Evolutionary conservation across 1,140 invertebrate species (phyloP).

Genomic region (Thaumatotibia leucotreta): DNA sequence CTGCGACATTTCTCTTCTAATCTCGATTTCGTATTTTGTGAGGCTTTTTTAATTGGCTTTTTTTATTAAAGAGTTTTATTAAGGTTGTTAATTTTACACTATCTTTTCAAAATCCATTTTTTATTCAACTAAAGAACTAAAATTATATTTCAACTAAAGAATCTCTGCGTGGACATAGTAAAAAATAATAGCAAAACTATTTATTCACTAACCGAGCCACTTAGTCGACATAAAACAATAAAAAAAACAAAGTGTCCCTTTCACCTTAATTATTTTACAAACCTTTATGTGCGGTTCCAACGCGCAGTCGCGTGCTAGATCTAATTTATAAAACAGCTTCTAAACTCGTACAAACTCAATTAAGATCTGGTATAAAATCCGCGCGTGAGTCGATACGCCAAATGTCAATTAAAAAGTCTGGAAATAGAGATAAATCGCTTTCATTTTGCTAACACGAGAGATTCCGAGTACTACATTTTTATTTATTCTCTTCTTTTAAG

Average conservation of each 20-base stretch:
- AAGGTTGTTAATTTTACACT: too few relatives aligned
- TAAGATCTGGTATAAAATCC: constrained; percentile 57
- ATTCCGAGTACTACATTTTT: background rate
- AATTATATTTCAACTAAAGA: too few relatives aligned
- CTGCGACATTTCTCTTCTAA: too few relatives aligned
- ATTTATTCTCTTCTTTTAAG: background rate
- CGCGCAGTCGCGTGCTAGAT: constrained; percentile 54
- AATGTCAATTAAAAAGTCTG: constrained; percentile 17
- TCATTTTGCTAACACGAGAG: background rate
- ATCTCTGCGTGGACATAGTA: too few relatives aligned
- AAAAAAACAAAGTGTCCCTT: background rate
- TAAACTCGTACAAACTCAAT: constrained; percentile 70
- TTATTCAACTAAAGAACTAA: too few relatives aligned
- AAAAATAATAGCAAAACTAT: background rate
- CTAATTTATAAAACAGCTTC: constrained; percentile 63
- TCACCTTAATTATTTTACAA: background rate
- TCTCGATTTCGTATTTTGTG: too few relatives aligned
- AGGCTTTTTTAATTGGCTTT: too few relatives aligned
- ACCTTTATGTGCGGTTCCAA: constrained; percentile 22
- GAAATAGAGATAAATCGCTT: background rate
- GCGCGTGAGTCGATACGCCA: constrained; percentile 26
- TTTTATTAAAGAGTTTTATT: too few relatives aligned
- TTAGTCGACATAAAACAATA: background rate
- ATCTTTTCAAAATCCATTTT: too few relatives aligned
- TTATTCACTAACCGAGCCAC: background rate